Evolutionary conservation across 1,140 invertebrate genomes (phyloP).

Genomic region (Neotoxoptera formosana): DNA sequence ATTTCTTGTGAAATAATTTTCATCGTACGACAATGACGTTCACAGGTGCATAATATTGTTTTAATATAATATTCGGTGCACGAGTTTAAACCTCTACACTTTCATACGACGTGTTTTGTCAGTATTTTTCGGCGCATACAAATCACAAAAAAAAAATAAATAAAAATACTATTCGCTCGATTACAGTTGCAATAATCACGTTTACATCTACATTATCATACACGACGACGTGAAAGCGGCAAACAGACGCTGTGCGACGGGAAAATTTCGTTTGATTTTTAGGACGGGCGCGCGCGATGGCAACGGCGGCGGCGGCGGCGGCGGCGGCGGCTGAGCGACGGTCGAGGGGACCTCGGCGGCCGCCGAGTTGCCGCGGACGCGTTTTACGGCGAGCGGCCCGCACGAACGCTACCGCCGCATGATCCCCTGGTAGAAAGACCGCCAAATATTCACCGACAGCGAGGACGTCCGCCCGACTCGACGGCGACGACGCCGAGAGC

Average conservation of each 20-base stretch:
- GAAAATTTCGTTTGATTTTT: neutral
- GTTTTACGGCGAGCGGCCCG: conserved; percentile 8
- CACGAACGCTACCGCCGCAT: neutral
- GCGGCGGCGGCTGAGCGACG: too few species aligned
- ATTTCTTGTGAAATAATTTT: too few species aligned
- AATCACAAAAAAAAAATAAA: too few species aligned
- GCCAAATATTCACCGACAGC: conserved; percentile 49
- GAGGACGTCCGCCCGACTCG: conserved; percentile 5
- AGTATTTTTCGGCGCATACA: too few species aligned
- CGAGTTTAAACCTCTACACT: neutral
- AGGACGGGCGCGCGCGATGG: neutral
- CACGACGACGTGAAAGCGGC: neutral
- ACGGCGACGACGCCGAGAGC: neutral
- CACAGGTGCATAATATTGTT: too few species aligned
- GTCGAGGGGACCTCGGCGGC: too few species aligned
- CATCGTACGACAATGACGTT: too few species aligned
- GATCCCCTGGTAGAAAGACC: conserved; percentile 53
- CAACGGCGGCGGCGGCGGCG: too few species aligned
- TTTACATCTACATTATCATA: too few species aligned
- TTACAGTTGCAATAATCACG: too few species aligned
- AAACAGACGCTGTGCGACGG: neutral
- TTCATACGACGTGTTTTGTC: neutral
- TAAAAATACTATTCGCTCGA: too few species aligned
- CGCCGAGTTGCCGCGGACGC: neutral
- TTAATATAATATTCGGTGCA: neutral